Evolutionary conservation across 1,140 invertebrate genomes (phyloP), one percentile per base, ranked within the genome.

Genomic region (Fopius arisanus): DNA sequence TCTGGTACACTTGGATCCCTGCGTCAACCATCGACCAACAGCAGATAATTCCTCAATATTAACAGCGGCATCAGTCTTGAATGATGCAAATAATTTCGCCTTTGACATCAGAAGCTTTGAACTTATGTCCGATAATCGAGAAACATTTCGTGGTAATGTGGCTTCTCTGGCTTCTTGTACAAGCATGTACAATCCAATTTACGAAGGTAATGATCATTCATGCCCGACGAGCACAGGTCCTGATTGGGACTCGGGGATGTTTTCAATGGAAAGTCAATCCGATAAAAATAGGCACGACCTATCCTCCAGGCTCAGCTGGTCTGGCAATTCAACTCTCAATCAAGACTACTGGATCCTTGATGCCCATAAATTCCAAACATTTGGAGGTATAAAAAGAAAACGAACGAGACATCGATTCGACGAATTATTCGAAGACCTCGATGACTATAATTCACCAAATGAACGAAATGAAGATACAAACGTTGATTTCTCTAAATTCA

Each of bases 1-100:
- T 70, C 87, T 92, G 75, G 88, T 91, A 16, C 81, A 84, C 75
- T 82, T 89, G 78, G 78, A 84, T 29, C 51, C 77, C 59, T 68
- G 72, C 63, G 40, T 74, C 21, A 10, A 54, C 40, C 31, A 62
- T 68, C 59, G 62, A 28, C 12, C 43, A 26, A 33, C 31, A 41
- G 14, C 9, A 73, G 71, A 67, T 71, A 65, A 78, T 19, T 21
- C n/a, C 31, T 67, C 37, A n/a, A n/a, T 59, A 59, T 1, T 2
- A 23, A 26, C 4, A 2, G 23, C 6, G 28, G 2, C 23, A 59
- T 10, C 0, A 28, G 28, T 62, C 2, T 26, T 12, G 10, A 62
- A 62, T 62, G 21, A 23, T 28, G 7, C 21, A 7, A 28, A 62
- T 5, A 29, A 62, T 62, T 12, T 10, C 16, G 19, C 23, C 23